Conservation (phyloP, 2,888 invertebrate species). For the Heliothis peltigera region DNA sequence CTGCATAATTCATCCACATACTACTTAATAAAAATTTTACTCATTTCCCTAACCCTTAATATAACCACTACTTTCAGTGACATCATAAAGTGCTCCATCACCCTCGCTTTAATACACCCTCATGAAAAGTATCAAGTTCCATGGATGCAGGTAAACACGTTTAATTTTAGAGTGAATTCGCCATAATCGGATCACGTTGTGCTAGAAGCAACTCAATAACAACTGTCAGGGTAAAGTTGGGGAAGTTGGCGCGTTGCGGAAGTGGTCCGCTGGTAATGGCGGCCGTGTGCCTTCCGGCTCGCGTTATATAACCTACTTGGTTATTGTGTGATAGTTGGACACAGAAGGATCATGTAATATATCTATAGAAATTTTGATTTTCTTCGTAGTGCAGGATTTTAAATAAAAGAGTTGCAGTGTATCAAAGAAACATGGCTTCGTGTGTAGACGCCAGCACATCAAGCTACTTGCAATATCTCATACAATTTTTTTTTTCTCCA, state of each 20-base stretch:
- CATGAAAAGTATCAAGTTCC: slow-evolving; percentile 26
- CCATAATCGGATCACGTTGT: slow-evolving; percentile 58
- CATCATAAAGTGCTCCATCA: slow-evolving; percentile 13
- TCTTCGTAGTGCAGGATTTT: too few species aligned
- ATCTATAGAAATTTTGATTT: too few species aligned
- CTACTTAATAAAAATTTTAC: neutral
- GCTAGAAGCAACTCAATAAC: slow-evolving; percentile 59
- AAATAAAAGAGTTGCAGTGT: too few species aligned
- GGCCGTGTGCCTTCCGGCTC: slow-evolving; percentile 54
- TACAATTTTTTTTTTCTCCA: too few species aligned
- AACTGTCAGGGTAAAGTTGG: slow-evolving; percentile 59
- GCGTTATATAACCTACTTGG: slow-evolving; percentile 40
- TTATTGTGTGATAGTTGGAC: neutral
- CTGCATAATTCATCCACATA: too few species aligned
- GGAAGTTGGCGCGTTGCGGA: slow-evolving; percentile 62
- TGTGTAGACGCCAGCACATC: too few species aligned
- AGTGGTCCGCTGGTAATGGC: slow-evolving; percentile 62
- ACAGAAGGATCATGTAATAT: slow-evolving; percentile 24
- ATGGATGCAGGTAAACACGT: slow-evolving; percentile 40
- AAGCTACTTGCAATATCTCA: too few species aligned
- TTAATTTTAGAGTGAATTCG: slow-evolving; percentile 58
- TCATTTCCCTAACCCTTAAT: slow-evolving; percentile 7
- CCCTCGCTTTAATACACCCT: slow-evolving; percentile 6
- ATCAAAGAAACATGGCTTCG: too few species aligned
- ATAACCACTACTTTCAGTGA: neutral